Conservation (phyloP, 1,140 invertebrate species). For the Amphibalanus amphitrite region DNA sequence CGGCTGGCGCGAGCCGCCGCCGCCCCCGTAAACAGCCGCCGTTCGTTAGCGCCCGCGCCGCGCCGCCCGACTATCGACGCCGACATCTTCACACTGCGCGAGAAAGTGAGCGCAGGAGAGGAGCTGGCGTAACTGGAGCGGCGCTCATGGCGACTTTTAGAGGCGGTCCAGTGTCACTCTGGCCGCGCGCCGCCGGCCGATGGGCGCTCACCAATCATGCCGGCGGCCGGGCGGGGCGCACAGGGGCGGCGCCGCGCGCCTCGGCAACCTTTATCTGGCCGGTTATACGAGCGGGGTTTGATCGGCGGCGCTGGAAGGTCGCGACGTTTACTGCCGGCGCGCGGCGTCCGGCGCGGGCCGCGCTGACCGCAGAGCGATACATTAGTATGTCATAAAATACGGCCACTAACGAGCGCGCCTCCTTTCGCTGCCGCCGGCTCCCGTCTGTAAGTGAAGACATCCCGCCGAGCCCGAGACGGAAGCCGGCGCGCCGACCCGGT, state of each 20-base stretch:
- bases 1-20: neutral
- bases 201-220: neutral
- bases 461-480: too few relatives aligned
- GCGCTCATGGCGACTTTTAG: neutral
- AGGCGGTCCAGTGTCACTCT: neutral
- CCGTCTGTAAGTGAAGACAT: neutral
- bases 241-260: neutral
- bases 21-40: neutral
- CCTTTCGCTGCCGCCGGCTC: neutral
- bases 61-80: too few relatives aligned
- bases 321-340: too few relatives aligned
- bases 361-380: too few relatives aligned
- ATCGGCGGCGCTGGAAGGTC: too few relatives aligned
- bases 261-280: too few relatives aligned
- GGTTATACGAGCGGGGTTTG: too few relatives aligned
- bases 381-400: neutral
- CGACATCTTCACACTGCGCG: neutral
- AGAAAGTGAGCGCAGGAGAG: neutral
- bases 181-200: neutral
- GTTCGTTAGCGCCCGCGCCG: neutral
- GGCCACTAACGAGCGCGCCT: neutral
- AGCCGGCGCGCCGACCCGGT: too few relatives aligned
- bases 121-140: neutral
- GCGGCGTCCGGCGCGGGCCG: too few relatives aligned
- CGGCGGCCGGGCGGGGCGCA: too few relatives aligned